Percentiles rank a stretch among this genome's conserved stretches.
phyloP scores from a whole-genome alignment of 2,888 invertebrate species.

The Aphrophora alni region DNA sequence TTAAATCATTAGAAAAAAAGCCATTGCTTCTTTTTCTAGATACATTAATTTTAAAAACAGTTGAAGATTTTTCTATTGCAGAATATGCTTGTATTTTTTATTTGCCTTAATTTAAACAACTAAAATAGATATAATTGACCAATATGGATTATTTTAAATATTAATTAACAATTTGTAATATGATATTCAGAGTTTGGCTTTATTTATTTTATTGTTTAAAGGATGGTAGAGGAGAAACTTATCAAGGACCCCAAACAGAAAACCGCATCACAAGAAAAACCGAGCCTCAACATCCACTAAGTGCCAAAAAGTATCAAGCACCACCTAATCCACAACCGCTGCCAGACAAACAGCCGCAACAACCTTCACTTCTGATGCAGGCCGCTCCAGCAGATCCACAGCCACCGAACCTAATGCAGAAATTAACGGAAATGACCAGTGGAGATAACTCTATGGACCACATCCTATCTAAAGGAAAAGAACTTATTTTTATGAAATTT shows the following conservation, averaged over 20 bases:
- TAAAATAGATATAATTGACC: too few relatives aligned
- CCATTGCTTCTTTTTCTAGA: too few relatives aligned
- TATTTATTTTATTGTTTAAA: constrained; percentile 35
- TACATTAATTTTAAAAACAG: too few relatives aligned
- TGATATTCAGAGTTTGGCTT: neutral
- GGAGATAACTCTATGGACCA: constrained; percentile 80
- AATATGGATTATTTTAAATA: too few relatives aligned
- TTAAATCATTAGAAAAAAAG: too few relatives aligned
- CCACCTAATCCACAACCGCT: constrained; percentile 41
- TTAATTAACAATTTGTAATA: neutral
- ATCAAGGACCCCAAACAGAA: constrained; percentile 27
- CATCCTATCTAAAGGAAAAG: constrained; percentile 91
- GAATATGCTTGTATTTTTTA: too few relatives aligned
- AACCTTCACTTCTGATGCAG: constrained; percentile 41
- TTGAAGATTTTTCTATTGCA: too few relatives aligned
- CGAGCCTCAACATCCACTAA: constrained; percentile 8
- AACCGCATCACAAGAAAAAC: constrained; percentile 23
- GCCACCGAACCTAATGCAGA: constrained; percentile 83
- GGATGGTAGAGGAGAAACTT: constrained; percentile 44
- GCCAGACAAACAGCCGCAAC: constrained; percentile 44
- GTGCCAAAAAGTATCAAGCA: constrained; percentile 44
- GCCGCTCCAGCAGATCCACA: constrained; percentile 47
- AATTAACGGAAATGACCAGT: constrained; percentile 82
- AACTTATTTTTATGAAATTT: constrained; percentile 93
- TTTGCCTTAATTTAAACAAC: too few relatives aligned